Evolutionary conservation across 2,888 invertebrate species (phyloP).

Genomic region (Heteropelma amictum): DNA sequence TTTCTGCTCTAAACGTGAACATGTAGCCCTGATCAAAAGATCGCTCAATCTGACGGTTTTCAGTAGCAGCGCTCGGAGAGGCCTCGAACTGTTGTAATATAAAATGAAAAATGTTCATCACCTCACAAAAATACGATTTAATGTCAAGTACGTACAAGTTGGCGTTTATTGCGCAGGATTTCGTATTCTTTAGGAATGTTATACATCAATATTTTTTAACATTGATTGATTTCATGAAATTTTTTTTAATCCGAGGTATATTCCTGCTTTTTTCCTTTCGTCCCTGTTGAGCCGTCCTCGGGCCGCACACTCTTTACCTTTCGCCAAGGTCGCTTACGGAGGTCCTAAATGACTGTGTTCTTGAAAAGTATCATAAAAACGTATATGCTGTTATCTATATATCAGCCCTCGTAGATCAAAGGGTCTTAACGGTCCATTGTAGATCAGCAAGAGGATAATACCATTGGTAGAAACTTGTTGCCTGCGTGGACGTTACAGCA

Average conservation of each 20-base stretch:
- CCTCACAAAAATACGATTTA: no score
- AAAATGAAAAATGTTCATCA: no score
- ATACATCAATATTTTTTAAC: no score
- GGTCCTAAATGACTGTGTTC: neutral
- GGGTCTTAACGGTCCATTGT: constrained; percentile 26
- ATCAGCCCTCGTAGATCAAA: constrained; percentile 40
- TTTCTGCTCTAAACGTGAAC: constrained; percentile 16
- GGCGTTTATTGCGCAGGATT: no score
- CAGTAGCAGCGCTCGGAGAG: constrained; percentile 11
- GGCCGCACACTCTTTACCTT: constrained; percentile 20
- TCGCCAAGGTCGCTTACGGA: neutral
- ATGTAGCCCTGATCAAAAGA: constrained; percentile 34
- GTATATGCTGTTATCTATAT: constrained; percentile 6
- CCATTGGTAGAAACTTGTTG: constrained; percentile 54
- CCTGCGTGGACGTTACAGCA: constrained; percentile 41
- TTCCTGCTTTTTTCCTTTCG: no score
- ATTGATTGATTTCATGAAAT: no score
- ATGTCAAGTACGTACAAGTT: neutral
- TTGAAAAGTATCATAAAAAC: neutral
- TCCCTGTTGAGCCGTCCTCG: no score
- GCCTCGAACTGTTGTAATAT: constrained; percentile 3
- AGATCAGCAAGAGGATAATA: constrained; percentile 34
- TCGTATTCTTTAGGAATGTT: no score
- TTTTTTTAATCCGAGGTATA: no score
- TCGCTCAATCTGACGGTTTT: constrained; percentile 26